phyloP scores from a whole-genome alignment of 2,113 vertebrate genomes.

The Physeter macrocephalus region DNA sequence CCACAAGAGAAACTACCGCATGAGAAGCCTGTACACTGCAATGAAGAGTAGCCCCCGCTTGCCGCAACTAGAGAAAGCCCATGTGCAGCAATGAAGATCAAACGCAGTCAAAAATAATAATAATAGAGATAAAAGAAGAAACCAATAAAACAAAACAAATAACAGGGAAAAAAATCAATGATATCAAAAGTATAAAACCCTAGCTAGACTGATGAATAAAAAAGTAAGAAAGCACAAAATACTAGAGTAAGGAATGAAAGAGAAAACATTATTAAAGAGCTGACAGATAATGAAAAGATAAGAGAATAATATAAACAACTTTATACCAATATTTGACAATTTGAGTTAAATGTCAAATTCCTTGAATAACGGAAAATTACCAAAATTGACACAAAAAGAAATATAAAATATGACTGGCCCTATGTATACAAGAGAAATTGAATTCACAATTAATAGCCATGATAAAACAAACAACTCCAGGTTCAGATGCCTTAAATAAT shows the following conservation, averaged over 20 bases:
- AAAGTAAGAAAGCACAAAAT: neutral
- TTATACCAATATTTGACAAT: neutral
- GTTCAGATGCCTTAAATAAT: neutral
- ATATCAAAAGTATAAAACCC: neutral
- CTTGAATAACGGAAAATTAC: neutral
- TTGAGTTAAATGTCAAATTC: neutral
- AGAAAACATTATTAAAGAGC: neutral
- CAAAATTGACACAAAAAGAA: neutral
- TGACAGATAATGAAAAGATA: neutral
- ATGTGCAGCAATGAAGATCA: no score
- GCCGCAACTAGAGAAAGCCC: no score
- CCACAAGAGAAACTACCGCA: no score
- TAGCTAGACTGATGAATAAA: neutral
- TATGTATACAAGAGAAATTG: neutral
- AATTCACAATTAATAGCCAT: neutral
- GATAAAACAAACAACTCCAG: neutral
- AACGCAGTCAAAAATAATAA: no score
- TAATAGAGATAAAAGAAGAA: neutral
- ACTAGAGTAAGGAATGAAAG: neutral
- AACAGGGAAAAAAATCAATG: neutral
- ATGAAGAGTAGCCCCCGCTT: no score
- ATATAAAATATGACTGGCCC: neutral
- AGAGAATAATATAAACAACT: neutral
- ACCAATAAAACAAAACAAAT: neutral
- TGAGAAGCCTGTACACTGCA: no score